A percentile compares a stretch with the other conserved stretches of the same genome.
Evolutionary conservation across 2,888 invertebrate genomes (phyloP).

Genomic region (Scelioninae gen. 2): DNA sequence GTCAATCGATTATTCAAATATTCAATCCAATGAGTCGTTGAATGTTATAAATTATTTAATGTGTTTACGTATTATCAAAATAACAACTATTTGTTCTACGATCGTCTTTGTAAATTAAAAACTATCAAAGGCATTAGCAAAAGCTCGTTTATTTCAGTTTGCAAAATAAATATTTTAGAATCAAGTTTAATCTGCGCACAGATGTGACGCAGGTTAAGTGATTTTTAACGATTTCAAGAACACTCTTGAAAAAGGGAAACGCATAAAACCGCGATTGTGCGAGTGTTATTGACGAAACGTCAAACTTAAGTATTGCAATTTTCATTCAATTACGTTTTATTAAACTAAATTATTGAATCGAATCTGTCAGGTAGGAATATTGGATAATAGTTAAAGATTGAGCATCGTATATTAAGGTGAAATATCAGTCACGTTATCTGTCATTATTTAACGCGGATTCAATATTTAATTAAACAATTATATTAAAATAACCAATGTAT

Average conservation of each 20-base stretch:
- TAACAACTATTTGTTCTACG: no score
- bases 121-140: neutral
- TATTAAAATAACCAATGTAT: no score
- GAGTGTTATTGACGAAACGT: slow-evolving; percentile 15
- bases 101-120: neutral
- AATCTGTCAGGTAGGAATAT: no score
- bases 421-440: no score
- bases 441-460: no score
- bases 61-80: neutral
- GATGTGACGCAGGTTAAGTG: slow-evolving; percentile 18
- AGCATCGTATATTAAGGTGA: no score
- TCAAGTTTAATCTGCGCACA: slow-evolving; percentile 8
- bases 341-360: slow-evolving; percentile 2
- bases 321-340: neutral
- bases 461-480: no score
- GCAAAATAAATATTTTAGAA: slow-evolving; percentile 7
- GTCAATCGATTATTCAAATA: no score
- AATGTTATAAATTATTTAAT: no score
- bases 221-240: slow-evolving; percentile 27
- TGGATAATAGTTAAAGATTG: no score
- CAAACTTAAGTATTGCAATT: neutral
- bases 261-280: neutral
- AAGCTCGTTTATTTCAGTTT: neutral
- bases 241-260: slow-evolving; percentile 18
- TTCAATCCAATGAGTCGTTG: no score